A percentile compares a stretch with the other conserved stretches of the same genome.
These are phyloP conservation scores for Pelecanoides urinatrix DNA, from an alignment of 2,113 vertebrate species.

Conservation along the genomic window DNA sequence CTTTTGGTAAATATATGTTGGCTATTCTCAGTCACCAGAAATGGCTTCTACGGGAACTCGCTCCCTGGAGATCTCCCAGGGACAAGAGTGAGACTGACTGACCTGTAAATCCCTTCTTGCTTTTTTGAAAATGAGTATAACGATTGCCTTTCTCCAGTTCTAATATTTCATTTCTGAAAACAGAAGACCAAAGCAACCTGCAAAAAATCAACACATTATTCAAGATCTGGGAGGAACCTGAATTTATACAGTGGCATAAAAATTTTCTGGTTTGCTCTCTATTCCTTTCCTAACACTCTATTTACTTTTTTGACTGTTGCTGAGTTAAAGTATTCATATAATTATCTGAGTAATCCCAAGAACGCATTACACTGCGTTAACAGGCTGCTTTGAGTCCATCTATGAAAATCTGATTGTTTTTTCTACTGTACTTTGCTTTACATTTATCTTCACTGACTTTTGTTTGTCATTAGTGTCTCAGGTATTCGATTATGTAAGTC, in stretches of 20 bases:
- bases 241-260: not conserved
- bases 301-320: not conserved
- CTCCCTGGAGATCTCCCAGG: accelerated
- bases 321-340: not conserved
- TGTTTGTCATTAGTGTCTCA: not conserved
- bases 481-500: not conserved
- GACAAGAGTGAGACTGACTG: not conserved
- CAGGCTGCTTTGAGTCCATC: not conserved
- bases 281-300: not conserved
- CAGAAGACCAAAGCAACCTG: not conserved
- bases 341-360: not conserved
- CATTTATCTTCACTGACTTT: not conserved
- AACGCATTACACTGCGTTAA: not conserved
- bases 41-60: not conserved
- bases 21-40: not conserved
- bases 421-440: not conserved
- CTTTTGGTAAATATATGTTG: not conserved
- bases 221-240: not conserved
- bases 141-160: not conserved
- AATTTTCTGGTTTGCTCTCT: not conserved
- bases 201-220: not conserved
- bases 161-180: not conserved
- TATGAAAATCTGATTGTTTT: not conserved
- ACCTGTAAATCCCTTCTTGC: not conserved
- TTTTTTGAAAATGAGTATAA: not conserved